phyloP scores from a whole-genome alignment of 2,797 vertebrate genomes.

The Phrynocephalus forsythii region DNA sequence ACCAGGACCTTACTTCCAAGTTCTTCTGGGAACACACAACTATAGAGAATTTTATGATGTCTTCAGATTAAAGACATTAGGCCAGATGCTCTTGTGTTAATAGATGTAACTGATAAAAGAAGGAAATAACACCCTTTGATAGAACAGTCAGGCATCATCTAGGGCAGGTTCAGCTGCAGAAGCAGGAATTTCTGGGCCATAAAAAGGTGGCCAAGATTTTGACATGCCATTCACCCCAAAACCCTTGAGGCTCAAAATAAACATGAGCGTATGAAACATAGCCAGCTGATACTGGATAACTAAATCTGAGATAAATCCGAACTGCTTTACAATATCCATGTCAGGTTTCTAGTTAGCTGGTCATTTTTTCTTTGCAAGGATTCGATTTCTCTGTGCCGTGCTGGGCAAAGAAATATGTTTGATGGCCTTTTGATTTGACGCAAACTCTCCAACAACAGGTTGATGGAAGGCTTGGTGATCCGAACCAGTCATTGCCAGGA shows the following conservation, averaged over 20 bases:
- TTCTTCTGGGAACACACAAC: slow-evolving; percentile 8
- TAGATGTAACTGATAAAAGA: slow-evolving; percentile 54
- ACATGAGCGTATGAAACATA: slow-evolving; percentile 22
- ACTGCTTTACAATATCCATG: slow-evolving; percentile 27
- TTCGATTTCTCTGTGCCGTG: not conserved
- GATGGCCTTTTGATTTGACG: not conserved
- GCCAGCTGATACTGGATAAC: slow-evolving; percentile 13
- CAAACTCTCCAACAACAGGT: not conserved
- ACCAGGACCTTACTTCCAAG: not conserved
- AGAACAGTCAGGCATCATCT: slow-evolving; percentile 45
- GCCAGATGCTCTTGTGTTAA: slow-evolving; percentile 48
- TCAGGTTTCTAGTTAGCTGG: not conserved
- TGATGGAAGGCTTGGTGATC: slow-evolving; percentile 12
- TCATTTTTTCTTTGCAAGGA: not conserved
- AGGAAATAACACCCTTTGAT: slow-evolving; percentile 60
- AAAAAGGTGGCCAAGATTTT: slow-evolving; percentile 52
- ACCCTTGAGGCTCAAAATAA: slow-evolving; percentile 62
- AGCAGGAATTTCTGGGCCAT: slow-evolving; percentile 63
- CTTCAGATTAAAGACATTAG: slow-evolving; percentile 50
- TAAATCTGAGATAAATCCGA: slow-evolving; percentile 24
- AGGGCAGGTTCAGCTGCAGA: slow-evolving; percentile 63
- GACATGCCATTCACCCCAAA: slow-evolving; percentile 59
- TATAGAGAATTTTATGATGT: slow-evolving; percentile 37
- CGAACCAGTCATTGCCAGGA: slow-evolving; percentile 35
- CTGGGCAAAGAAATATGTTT: slow-evolving; percentile 12